A percentile compares a stretch with the other conserved stretches of the same genome.
Conservation (phyloP, 2,888 invertebrate genomes). For the Therioaphis trifolii region DNA sequence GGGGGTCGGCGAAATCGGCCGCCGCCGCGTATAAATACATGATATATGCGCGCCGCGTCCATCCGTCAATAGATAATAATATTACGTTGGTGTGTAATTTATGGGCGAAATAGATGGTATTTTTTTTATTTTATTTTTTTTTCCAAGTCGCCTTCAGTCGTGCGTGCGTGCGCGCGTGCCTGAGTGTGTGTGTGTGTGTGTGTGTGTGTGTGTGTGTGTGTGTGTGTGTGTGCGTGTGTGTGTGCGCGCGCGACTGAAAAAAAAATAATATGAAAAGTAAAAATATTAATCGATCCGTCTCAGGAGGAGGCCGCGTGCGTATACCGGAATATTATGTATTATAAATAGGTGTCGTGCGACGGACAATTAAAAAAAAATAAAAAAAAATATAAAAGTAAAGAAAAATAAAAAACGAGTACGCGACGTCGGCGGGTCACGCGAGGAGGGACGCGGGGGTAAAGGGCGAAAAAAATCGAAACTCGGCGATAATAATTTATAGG, state of each 20-base stretch:
- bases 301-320: conserved; percentile 48
- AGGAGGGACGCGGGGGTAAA: neutral
- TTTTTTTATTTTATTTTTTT: conserved; percentile 9
- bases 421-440: no score
- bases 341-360: conserved; percentile 61
- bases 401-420: conserved; percentile 4
- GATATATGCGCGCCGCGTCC: neutral
- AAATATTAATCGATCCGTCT: conserved; percentile 60
- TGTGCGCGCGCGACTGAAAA: neutral
- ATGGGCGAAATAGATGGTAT: conserved; percentile 45
- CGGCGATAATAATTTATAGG: conserved; percentile 62
- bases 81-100: conserved; percentile 44
- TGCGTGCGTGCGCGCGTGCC: neutral
- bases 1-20: no score
- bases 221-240: neutral
- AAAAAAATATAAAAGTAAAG: neutral
- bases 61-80: conserved; percentile 44
- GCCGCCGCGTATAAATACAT: neutral
- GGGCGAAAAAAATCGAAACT: conserved; percentile 42
- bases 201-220: no score
- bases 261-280: conserved; percentile 3
- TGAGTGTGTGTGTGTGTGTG: no score
- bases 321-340: conserved; percentile 55
- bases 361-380: conserved; percentile 52
- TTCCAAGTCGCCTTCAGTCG: no score